Evolutionary conservation across 2,888 invertebrate species (phyloP).

Genomic region (Noctua janthe): DNA sequence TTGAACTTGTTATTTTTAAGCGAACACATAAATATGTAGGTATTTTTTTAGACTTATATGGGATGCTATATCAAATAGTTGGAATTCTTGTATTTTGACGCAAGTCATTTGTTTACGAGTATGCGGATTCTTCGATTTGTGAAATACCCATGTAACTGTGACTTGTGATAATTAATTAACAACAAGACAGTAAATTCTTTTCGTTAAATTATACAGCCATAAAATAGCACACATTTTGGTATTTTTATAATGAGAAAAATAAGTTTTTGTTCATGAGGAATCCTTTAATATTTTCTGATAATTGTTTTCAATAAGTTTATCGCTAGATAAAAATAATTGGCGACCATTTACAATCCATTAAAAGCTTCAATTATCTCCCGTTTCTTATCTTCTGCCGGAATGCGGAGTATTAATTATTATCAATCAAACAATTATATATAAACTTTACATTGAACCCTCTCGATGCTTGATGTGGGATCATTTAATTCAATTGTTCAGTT

Average conservation of each 20-base stretch:
- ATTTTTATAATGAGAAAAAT: conserved; percentile 23
- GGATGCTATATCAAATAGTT: conserved; percentile 66
- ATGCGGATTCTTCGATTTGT: conserved; percentile 48
- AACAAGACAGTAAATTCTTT: conserved; percentile 49
- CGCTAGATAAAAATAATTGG: conserved; percentile 45
- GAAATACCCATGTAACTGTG: conserved; percentile 60
- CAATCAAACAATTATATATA: conserved; percentile 64
- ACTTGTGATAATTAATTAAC: conserved; percentile 54
- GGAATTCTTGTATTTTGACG: conserved; percentile 73
- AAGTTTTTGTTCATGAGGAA: not conserved
- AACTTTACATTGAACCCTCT: conserved; percentile 65
- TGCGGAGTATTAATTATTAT: conserved; percentile 57
- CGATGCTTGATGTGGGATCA: conserved; percentile 56
- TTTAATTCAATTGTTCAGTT: conserved; percentile 79
- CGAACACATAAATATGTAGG: conserved; percentile 58
- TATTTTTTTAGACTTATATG: conserved; percentile 51
- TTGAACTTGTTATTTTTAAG: conserved; percentile 63
- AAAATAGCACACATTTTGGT: conserved; percentile 36
- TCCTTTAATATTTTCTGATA: conserved; percentile 27
- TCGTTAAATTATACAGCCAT: conserved; percentile 26
- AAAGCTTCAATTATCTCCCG: conserved; percentile 47
- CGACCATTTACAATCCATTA: conserved; percentile 54
- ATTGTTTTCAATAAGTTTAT: conserved; percentile 37
- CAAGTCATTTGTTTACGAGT: conserved; percentile 58
- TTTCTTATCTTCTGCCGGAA: conserved; percentile 49